Percentiles rank a stretch among this genome's conserved stretches.
Evolutionary conservation across 2,113 vertebrate genomes (phyloP).

Genomic region (Crocuta crocuta): DNA sequence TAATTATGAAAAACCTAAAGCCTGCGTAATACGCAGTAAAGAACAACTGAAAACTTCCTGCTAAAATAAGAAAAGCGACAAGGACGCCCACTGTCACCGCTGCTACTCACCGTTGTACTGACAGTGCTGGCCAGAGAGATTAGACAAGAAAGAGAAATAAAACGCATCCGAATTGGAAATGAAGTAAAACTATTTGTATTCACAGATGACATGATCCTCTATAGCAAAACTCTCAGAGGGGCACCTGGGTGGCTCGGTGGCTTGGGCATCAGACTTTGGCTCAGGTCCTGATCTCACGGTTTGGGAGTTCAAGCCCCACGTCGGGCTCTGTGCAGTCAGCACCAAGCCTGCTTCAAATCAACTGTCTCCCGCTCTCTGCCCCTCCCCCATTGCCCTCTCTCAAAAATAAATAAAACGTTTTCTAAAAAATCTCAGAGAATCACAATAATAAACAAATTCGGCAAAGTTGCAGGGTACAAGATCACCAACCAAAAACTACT

Average conservation of each 20-base stretch:
- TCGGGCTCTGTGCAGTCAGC: too few species aligned
- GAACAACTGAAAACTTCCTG: not conserved
- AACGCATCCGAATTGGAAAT: not conserved
- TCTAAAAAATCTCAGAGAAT: not conserved
- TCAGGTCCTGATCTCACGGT: too few species aligned
- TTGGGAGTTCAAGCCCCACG: too few species aligned
- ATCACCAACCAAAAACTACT: not conserved
- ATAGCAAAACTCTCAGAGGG: not conserved
- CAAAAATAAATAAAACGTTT: too few species aligned
- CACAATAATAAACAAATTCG: not conserved
- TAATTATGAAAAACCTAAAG: not conserved
- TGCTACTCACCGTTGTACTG: not conserved
- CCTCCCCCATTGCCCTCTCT: too few species aligned
- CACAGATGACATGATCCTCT: not conserved
- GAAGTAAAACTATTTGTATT: not conserved
- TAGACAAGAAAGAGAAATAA: not conserved
- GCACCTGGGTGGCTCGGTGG: too few species aligned
- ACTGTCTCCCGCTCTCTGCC: too few species aligned
- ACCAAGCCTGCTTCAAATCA: too few species aligned
- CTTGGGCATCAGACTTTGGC: too few species aligned
- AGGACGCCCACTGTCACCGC: not conserved
- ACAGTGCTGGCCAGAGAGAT: not conserved
- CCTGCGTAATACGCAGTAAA: not conserved
- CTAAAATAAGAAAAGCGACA: not conserved
- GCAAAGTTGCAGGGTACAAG: not conserved